phyloP scores from a whole-genome alignment of 2,797 vertebrate genomes.

The Melanotaenia boesemani region DNA sequence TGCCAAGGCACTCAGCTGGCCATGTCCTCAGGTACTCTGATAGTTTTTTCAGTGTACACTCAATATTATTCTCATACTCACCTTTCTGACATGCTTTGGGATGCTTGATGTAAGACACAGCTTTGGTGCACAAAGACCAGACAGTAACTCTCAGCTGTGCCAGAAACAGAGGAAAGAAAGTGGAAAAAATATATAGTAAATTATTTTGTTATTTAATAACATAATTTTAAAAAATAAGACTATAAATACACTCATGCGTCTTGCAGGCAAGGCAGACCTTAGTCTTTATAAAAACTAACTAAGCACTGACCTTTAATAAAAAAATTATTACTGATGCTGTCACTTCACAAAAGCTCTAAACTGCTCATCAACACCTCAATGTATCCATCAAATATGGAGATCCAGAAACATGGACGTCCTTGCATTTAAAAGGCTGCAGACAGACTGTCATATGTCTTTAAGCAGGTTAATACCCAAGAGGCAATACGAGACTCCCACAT shows the following conservation, averaged over 20 bases:
- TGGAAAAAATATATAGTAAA: constrained; percentile 14
- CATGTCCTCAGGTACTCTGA: constrained; percentile 68
- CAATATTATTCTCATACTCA: constrained; percentile 77
- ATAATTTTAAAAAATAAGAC: neutral
- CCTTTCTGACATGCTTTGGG: constrained; percentile 97
- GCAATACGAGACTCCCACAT: constrained; percentile 32
- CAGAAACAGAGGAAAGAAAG: constrained; percentile 39
- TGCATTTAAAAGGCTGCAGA: constrained; percentile 33
- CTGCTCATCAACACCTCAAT: constrained; percentile 23
- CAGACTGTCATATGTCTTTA: constrained; percentile 25
- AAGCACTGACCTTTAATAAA: neutral
- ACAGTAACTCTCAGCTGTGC: constrained; percentile 94
- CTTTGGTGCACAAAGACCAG: constrained; percentile 98
- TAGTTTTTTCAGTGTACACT: constrained; percentile 23
- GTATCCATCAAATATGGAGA: constrained; percentile 38
- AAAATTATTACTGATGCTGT: constrained; percentile 13
- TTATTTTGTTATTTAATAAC: constrained; percentile 11
- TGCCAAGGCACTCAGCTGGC: constrained; percentile 42
- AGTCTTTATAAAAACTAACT: neutral
- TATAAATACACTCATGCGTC: neutral
- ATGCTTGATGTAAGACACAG: constrained; percentile 98
- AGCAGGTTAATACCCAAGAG: constrained; percentile 26
- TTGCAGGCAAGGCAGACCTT: neutral
- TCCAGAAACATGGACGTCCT: constrained; percentile 16
- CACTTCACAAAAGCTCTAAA: constrained; percentile 21